Evolutionary conservation across 2,797 vertebrate species (phyloP), one percentile per base, ranked within the genome.

Genomic region (Xiphorhynchus erythropygius): DNA sequence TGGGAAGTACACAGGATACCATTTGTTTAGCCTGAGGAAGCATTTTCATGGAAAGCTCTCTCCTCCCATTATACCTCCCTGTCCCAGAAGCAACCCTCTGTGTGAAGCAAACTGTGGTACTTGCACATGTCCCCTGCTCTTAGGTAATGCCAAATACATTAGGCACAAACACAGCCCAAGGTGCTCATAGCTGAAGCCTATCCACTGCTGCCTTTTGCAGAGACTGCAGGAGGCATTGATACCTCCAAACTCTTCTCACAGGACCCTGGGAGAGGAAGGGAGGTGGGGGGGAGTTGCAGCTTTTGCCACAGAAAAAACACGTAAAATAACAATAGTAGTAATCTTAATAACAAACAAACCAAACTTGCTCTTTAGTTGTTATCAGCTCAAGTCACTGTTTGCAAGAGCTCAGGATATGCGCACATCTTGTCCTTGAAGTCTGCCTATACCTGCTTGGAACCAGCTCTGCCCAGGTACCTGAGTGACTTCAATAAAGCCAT

Each of bases 11-110:
- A 89, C 39, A 92, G 76, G 79, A 64, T 25, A 84, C 53, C 74
- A 82, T 89, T 88, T 73, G 69, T 95, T 96, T 87, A 92, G 89
- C 87, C 74, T 3, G 32, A 91, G 59, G 80, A 92, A 69, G 76
- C 55, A 81, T 74, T 93, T 75, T 77, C 92, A 65, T 30, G 12
- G 68, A 85, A 87, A 85, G 78, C 64, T 80, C 74, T 71, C 16
- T 88, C 59, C 39, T 89, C 19, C 42, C 15, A 6, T 70, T 50
- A 27, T 42, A 42, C 44, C 27, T 35, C 39, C 39, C 49, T 19
- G 25, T 22, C 75, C 77, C 71, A 69, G 69, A 56, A 86, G 13
- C 42, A n/a, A 13, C n/a, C 18, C 22, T 79, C 4, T 2, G 39
- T 24, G 55, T 65, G 56, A 79, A 73, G 56, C 65, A 42, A 70